phyloP scores from a whole-genome alignment of 2,113 vertebrate species.

The Ardeotis arabs region DNA sequence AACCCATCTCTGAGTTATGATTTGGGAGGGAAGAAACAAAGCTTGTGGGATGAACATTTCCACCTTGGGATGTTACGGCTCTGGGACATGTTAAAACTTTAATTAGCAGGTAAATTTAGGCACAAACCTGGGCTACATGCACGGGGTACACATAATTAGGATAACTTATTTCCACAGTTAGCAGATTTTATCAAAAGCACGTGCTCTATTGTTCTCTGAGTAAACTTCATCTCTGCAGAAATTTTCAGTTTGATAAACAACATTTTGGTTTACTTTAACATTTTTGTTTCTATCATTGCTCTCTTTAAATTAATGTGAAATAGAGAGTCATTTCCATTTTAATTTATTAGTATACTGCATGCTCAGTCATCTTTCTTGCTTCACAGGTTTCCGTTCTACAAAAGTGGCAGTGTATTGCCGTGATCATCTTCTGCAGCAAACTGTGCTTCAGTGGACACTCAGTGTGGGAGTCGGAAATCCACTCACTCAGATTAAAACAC shows the following conservation, averaged over 20 bases:
- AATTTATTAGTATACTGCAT: background rate
- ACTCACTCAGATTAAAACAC: background rate
- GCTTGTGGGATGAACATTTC: background rate
- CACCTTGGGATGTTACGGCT: background rate
- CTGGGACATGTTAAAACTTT: background rate
- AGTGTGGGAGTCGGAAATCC: background rate
- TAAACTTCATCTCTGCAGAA: background rate
- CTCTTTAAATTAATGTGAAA: background rate
- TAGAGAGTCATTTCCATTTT: background rate
- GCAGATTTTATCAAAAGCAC: background rate
- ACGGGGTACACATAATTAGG: background rate
- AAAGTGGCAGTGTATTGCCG: background rate
- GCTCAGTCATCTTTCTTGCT: background rate
- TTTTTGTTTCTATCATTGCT: background rate
- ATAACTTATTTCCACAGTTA: background rate
- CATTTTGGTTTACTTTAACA: background rate
- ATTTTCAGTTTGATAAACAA: background rate
- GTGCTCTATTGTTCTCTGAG: background rate
- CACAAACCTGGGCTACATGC: background rate
- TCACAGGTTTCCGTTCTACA: background rate
- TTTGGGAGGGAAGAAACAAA: background rate
- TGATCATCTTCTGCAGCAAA: background rate
- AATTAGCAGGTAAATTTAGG: background rate
- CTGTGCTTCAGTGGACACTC: rapidly evolving
- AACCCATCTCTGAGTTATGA: background rate